phyloP scores from a whole-genome alignment of 2,888 invertebrate species.

The Phytoseiulus persimilis region DNA sequence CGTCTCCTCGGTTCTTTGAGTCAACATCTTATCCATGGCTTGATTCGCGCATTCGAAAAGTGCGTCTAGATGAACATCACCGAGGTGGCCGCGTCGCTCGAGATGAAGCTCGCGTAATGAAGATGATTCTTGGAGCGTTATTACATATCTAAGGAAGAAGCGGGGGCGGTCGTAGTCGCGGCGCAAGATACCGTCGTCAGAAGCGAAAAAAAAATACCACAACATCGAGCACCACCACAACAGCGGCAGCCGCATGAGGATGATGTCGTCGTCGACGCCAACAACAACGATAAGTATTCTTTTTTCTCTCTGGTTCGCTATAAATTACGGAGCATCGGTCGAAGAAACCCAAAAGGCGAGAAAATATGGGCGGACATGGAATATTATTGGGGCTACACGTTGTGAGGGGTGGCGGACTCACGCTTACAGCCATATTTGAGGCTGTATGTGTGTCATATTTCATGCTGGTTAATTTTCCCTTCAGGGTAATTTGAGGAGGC shows the following conservation, averaged over 20 bases:
- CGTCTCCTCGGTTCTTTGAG: too few relatives aligned
- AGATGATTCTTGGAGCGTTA: background rate
- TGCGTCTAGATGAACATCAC: background rate
- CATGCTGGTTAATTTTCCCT: background rate
- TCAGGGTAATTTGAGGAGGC: background rate
- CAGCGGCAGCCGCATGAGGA: background rate
- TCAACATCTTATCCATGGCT: too few relatives aligned
- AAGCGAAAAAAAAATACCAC: background rate
- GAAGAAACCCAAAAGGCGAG: background rate
- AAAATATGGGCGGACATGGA: background rate
- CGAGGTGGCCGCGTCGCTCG: background rate
- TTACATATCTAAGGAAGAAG: background rate
- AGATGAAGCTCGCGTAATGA: background rate
- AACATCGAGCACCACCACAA: background rate
- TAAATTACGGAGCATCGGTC: background rate
- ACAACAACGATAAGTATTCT: background rate
- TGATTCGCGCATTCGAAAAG: background rate
- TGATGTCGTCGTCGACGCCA: background rate
- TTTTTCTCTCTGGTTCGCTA: background rate
- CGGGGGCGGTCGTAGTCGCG: background rate
- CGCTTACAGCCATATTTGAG: background rate
- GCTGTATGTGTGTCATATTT: conserved; percentile 5
- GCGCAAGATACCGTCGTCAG: background rate
- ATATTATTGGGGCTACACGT: conserved; percentile 5
- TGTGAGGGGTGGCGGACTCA: conserved; percentile 5